These are phyloP conservation scores for Cyphomyrmex costatus DNA, from an alignment of 1,140 invertebrate genomes.

Conservation along the genomic window DNA sequence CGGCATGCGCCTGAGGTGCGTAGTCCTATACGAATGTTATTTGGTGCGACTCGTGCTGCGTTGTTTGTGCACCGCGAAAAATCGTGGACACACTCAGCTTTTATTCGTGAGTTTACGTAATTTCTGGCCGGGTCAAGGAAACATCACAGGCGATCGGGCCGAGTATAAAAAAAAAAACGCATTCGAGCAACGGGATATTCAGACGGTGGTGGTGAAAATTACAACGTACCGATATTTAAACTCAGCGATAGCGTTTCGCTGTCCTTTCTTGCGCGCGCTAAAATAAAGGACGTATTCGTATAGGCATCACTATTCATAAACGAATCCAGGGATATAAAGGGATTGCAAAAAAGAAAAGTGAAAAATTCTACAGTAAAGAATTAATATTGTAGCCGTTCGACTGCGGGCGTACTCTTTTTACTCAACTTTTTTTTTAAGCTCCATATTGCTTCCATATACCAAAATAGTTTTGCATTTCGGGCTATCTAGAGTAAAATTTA, in stretches of 20 bases:
- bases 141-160: neutral
- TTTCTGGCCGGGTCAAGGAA: neutral
- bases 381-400: conserved; percentile 56
- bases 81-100: neutral
- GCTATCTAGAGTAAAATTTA: conserved; percentile 60
- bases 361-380: conserved; percentile 47
- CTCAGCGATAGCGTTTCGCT: neutral
- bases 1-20: too few relatives aligned
- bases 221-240: conserved; percentile 18
- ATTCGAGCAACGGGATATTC: neutral
- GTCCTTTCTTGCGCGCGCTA: conserved; percentile 10
- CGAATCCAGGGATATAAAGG: conserved; percentile 43
- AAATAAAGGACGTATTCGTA: conserved; percentile 25
- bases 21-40: conserved; percentile 17
- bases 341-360: conserved; percentile 9
- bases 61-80: neutral
- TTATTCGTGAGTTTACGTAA: conserved; percentile 38
- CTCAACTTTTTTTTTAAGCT: conserved; percentile 4
- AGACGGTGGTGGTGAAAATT: neutral
- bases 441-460: conserved; percentile 50
- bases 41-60: conserved; percentile 3
- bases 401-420: conserved; percentile 21
- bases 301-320: conserved; percentile 58
- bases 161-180: neutral
- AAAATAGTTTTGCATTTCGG: conserved; percentile 53